Evolutionary conservation across 2,797 vertebrate genomes (phyloP), one percentile per base, ranked within the genome.

Genomic region (Sebastes cheni): DNA sequence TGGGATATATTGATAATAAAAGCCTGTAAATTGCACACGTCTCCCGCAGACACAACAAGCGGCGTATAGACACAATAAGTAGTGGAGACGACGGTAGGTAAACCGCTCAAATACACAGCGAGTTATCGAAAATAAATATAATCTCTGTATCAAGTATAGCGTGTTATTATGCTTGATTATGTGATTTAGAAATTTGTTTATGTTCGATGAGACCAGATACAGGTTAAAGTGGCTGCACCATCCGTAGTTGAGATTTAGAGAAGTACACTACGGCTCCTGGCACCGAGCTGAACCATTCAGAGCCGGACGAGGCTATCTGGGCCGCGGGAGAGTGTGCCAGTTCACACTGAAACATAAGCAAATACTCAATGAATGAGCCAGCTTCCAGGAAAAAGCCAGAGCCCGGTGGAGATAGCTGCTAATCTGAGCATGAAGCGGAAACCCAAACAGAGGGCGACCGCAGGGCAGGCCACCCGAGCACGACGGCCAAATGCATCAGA

Each of bases 361-460:
- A 93, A 94, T 86, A 88, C 77, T 92, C 85, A 88, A 89, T 83
- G 92, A 93, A 86, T 61, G 85, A 92, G 76, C 79, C 75, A 55
- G 82, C 82, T 91, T 92, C 91, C 92, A 91, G 91, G 92, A 94
- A 94, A 50, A 94, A 92, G 86, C 88, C 85, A 79, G 88, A 89
- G 86, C 91, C 84, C 83, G 39, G 88, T 80, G 86, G 92, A 92
- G 93, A 95, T 93, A 93, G 90, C 92, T 89, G 84, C 92, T 94
- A 94, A 94, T 93, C 90, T 92, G 91, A 93, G 92, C 87, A 81
- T 88, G 89, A 91, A 93, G 89, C 77, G 85, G 84, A 94, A 93
- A 92, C 86, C 91, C 79, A 90, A 94, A 93, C 90, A 90, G 66
- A 89, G 87, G 84, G 80, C 70, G 74, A 93, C 93, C 93, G 54